Percentiles rank a stretch among this genome's conserved stretches.
Conservation (phyloP, 1,140 invertebrate genomes). For the Zaprionus tsacasi region DNA sequence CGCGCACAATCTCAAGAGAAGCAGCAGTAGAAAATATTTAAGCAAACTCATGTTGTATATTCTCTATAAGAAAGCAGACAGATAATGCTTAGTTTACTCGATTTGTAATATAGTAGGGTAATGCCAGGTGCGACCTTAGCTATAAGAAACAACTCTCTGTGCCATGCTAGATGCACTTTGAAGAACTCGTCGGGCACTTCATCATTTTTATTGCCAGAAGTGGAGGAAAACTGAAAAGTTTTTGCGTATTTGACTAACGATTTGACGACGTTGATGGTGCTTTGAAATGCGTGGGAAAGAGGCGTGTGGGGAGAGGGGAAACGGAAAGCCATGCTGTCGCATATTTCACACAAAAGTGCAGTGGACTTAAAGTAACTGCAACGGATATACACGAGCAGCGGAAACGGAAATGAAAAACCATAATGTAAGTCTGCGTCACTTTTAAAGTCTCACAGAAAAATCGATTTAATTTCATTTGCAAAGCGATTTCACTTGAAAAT, state of each 20-base stretch:
- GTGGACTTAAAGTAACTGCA: conserved; percentile 31
- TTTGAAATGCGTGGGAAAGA: conserved; percentile 52
- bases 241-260: conserved; percentile 74
- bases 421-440: conserved; percentile 65
- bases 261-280: conserved; percentile 75
- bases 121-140: not conserved
- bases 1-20: not conserved
- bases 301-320: not conserved
- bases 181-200: conserved; percentile 60
- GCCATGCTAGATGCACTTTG: conserved; percentile 45
- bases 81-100: not conserved
- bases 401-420: conserved; percentile 72
- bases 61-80: not conserved
- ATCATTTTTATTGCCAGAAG: conserved; percentile 77
- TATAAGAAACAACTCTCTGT: not conserved
- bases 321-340: conserved; percentile 16
- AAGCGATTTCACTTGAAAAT: conserved; percentile 79
- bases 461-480: conserved; percentile 77
- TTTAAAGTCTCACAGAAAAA: conserved; percentile 59
- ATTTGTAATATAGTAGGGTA: not conserved
- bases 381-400: conserved; percentile 27
- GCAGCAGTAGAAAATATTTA: not conserved
- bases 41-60: not conserved
- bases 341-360: conserved; percentile 51
- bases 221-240: conserved; percentile 36